These are phyloP conservation scores for Sturnira hondurensis DNA, from an alignment of 2,113 vertebrate species.

Conservation along the genomic window DNA sequence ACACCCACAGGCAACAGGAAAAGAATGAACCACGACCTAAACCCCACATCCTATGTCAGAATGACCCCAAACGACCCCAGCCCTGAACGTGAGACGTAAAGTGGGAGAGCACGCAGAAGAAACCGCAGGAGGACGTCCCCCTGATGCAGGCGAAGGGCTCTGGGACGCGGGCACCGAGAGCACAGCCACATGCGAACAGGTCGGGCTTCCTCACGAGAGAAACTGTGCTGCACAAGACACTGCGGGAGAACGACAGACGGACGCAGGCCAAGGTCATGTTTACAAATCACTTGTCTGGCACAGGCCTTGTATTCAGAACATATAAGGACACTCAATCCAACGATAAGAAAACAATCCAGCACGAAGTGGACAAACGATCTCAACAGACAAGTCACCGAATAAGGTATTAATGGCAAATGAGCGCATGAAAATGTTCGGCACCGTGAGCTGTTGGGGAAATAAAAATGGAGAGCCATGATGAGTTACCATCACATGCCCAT, in stretches of 20 bases:
- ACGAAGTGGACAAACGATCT: slow-evolving; percentile 9
- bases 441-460: neutral
- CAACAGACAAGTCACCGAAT: neutral
- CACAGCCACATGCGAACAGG: neutral
- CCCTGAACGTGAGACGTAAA: neutral
- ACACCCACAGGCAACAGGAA: neutral
- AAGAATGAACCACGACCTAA: neutral
- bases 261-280: neutral
- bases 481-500: neutral
- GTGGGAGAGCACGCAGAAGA: neutral
- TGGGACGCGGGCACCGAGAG: neutral
- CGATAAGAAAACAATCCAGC: neutral
- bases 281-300: neutral
- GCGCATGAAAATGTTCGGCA: neutral
- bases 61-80: neutral
- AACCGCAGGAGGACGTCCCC: neutral
- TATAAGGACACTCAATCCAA: neutral
- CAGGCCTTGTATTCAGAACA: neutral
- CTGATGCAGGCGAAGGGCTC: neutral
- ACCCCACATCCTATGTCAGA: neutral
- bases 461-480: neutral
- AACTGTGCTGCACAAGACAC: neutral
- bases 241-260: neutral
- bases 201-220: neutral
- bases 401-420: neutral